Conservation (phyloP, 2,888 invertebrate genomes). For the Pseudococcus longispinus region DNA sequence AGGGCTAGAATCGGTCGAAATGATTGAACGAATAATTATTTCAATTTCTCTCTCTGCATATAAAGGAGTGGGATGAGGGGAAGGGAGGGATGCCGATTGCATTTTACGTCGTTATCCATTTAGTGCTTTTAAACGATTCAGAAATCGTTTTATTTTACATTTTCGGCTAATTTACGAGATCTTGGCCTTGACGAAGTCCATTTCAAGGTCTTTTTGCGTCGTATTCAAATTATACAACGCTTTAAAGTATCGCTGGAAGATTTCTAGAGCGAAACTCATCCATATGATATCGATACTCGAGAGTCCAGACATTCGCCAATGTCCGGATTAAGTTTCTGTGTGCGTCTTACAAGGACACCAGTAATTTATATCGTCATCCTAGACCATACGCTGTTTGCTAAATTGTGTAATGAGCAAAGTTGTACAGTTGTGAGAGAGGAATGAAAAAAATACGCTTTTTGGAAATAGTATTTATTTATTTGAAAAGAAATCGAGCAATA, state of each 20-base stretch:
- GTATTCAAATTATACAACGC: not conserved
- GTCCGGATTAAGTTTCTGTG: not conserved
- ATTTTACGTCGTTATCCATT: not conserved
- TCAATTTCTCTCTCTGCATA: no score
- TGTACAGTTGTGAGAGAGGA: not conserved
- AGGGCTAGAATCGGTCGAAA: no score
- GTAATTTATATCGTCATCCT: not conserved
- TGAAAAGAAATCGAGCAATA: not conserved
- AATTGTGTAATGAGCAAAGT: not conserved
- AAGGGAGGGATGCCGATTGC: no score
- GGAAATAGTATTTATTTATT: not conserved
- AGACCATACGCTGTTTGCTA: not conserved
- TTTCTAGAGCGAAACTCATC: not conserved
- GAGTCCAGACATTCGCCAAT: not conserved
- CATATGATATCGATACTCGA: not conserved
- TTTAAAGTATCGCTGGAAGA: not conserved
- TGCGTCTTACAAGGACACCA: not conserved
- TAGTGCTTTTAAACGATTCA: not conserved
- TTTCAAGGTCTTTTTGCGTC: not conserved
- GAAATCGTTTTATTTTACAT: not conserved
- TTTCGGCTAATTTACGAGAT: not conserved
- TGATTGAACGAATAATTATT: no score
- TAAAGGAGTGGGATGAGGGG: not conserved
- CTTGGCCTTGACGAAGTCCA: not conserved
- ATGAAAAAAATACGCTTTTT: not conserved